Evolutionary conservation across 2,797 vertebrate species (phyloP).

Genomic region (Anniella stebbinsi): DNA sequence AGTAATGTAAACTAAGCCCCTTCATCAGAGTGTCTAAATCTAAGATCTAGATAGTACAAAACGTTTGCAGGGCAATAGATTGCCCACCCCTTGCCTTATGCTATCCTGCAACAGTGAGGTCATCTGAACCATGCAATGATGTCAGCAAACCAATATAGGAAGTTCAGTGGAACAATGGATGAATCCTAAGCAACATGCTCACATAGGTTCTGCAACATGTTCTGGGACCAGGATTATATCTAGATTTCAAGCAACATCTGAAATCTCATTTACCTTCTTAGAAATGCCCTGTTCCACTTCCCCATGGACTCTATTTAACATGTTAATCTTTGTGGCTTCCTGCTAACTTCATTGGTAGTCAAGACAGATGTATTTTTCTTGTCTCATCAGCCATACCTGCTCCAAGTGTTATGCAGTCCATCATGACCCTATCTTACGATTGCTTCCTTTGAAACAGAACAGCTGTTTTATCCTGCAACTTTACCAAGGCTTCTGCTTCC

Average conservation of each 20-base stretch:
- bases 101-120: not conserved
- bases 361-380: not conserved
- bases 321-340: not conserved
- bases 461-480: too few relatives aligned
- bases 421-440: too few relatives aligned
- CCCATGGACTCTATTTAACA: not conserved
- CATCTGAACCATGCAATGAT: not conserved
- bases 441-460: too few relatives aligned
- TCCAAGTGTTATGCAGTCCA: too few relatives aligned
- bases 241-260: not conserved
- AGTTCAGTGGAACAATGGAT: not conserved
- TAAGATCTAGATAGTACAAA: too few relatives aligned
- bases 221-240: not conserved
- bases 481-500: too few relatives aligned
- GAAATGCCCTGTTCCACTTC: not conserved
- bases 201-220: not conserved
- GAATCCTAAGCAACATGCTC: not conserved
- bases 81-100: not conserved
- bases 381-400: not conserved
- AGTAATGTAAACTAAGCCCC: not conserved
- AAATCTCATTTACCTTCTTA: not conserved
- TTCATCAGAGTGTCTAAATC: not conserved
- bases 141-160: not conserved
- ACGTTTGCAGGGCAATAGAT: too few relatives aligned
- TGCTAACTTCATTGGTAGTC: not conserved